These are phyloP conservation scores for Lithophane socia DNA, from an alignment of 2,888 invertebrate species.

Conservation along the genomic window DNA sequence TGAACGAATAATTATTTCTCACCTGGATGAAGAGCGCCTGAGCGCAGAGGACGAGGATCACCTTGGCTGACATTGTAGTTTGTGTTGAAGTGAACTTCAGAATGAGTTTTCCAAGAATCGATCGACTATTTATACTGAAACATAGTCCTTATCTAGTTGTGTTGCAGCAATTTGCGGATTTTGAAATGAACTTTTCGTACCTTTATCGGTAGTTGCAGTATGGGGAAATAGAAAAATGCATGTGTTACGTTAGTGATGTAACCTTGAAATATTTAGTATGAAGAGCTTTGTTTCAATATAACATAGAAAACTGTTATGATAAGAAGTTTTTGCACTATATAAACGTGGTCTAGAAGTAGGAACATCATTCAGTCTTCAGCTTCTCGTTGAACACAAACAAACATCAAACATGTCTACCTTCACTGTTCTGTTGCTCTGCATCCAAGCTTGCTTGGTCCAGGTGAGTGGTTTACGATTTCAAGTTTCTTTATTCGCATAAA, in stretches of 20 bases:
- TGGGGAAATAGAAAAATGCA: constrained; percentile 5
- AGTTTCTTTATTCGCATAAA: too few species aligned
- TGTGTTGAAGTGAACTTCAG: neutral
- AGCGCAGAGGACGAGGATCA: constrained; percentile 30
- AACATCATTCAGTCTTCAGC: neutral
- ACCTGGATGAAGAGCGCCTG: constrained; percentile 34
- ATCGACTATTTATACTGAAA: neutral
- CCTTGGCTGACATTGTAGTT: constrained; percentile 11
- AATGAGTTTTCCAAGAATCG: neutral
- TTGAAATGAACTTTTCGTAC: neutral
- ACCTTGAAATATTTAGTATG: neutral
- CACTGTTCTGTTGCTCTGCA: constrained; percentile 6
- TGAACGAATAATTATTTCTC: neutral
- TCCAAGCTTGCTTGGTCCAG: constrained; percentile 52
- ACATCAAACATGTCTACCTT: constrained; percentile 1
- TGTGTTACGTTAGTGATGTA: neutral
- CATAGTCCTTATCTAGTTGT: neutral
- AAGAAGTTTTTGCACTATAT: too few species aligned
- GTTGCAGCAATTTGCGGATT: constrained; percentile 13
- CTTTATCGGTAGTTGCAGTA: constrained; percentile 18
- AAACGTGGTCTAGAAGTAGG: too few species aligned
- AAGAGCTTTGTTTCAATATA: neutral
- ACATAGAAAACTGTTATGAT: neutral
- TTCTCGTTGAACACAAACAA: constrained; percentile 27
- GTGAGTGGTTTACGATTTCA: neutral